Evolutionary conservation across 2,113 vertebrate genomes (phyloP), one percentile per base, ranked within the genome.

Genomic region (Nibea albiflora): DNA sequence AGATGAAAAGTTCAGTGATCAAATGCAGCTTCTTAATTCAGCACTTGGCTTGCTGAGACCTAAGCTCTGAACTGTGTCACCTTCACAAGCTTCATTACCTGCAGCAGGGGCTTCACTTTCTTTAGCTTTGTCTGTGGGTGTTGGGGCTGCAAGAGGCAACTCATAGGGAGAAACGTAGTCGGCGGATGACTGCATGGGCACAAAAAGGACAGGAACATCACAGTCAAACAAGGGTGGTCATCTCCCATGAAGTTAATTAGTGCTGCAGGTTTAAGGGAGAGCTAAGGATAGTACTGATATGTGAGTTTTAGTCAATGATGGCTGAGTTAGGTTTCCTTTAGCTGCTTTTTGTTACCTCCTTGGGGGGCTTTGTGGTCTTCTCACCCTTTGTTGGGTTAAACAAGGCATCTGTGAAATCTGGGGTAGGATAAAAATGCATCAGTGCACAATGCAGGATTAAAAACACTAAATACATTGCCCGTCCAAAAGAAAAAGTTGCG

Each of bases 401-500:
- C 78, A 96, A 93, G 57, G 94, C 94, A 64, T 95, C 95, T 9
- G 94, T 95, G 91, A 96, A 95, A 94, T 95, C 95, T 96, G 83
- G 49, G 68, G 66, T 15, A 85, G 8, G 83, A 76, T 64, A 10
- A 76, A 39, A 76, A 72, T 8, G 52, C 2, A 16, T 76, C 28
- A 82, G n/a, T 50, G 28, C 44, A 35, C 67, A 68, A 42, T 19
- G 39, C 22, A 60, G 35, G 17, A 24, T 22, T 68, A 42, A 66
- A 67, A 16, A 1, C 6, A 17, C 2, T 10, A 31, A 63, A 73
- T 57, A 26, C 24, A 26, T 2, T 26, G 24, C 24, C 24, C 24
- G 24, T 26, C 24, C 24, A 26, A 26, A 26, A 26, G 24, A 26
- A 26, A 26, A 26, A 26, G 24, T 26, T 26, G 24, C 24, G 24